Base-by-base conservation (phyloP, 2,113 vertebrate species). In the Tachysurus vachellii region DNA sequence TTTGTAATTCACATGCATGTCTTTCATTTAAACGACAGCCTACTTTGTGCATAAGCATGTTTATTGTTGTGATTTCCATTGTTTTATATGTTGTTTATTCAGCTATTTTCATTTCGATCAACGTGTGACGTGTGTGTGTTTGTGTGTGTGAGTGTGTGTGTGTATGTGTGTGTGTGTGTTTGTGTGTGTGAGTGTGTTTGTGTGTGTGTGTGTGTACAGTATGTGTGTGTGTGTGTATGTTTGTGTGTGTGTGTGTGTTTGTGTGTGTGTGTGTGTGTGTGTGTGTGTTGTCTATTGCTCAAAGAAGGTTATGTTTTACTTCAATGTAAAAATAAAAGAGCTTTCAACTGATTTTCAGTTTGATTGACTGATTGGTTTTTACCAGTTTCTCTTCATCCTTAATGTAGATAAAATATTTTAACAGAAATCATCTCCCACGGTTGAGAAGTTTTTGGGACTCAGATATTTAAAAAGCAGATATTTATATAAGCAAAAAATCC, bases 201-300 rank as follows among this genome's bases (percentile, higher is more conserved):
- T 77, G 68, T 36, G 36, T 36, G 36, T 36, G 36, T 36, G 42
- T 7, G 44, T 14, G 26, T 85, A 26, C 26, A n/a, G 31, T 73
- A 36, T 47, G 73, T n/a, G 50, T 54, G 50, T 77, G 19, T 28
- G 75, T 56, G 75, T 79, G 12, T 86, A 19, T 86, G 28, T 77
- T 44, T 77, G 68, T 36, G 36, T 36, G 36, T 36, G 36, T 36
- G 42, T 7, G 44, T 14, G 26, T 85, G 31, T 73, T 36, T 47
- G 73, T n/a, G 50, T 54, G 50, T 77, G 19, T 28, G 75, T 56
- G 75, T 79, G 12, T 86, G 31, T 86, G 28, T 77, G 57, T 77
- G 68, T 36, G 36, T 36, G 36, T 36, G 36, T 36, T 36, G 42
- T 75, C 5, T 28, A 0, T 50, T 59, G 26, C 59, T 76, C 53